A percentile compares a stretch with the other conserved stretches of the same genome.
Conservation (phyloP, 2,888 invertebrate species). For the Drosophila prolongata region DNA sequence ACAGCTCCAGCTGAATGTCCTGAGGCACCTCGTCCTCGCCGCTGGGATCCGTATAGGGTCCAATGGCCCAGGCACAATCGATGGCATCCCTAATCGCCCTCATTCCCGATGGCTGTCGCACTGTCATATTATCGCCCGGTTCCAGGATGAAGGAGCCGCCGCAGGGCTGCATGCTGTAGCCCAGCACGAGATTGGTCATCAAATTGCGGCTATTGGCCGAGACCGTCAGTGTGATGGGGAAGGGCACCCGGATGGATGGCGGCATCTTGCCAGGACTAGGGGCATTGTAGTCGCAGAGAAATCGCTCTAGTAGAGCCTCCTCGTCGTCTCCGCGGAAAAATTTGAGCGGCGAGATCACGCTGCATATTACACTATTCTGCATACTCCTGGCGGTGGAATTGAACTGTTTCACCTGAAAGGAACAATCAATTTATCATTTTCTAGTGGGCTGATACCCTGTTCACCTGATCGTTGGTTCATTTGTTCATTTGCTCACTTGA, state of each 20-base stretch:
- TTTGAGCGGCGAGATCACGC: slow-evolving; percentile 61
- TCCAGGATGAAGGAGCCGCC: slow-evolving; percentile 87
- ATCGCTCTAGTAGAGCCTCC: slow-evolving; percentile 46
- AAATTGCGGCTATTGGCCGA: slow-evolving; percentile 60
- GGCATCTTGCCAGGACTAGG: slow-evolving; percentile 1
- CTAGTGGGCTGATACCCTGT: too few relatives aligned
- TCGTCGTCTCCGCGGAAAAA: slow-evolving; percentile 43
- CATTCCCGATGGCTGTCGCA: slow-evolving; percentile 78
- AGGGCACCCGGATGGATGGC: slow-evolving; percentile 68
- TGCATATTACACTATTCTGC: slow-evolving; percentile 32
- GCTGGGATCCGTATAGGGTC: slow-evolving; percentile 56
- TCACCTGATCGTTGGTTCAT: too few relatives aligned
- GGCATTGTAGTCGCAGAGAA: slow-evolving; percentile 60
- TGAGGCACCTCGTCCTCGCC: slow-evolving; percentile 53
- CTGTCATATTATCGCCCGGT: slow-evolving; percentile 77
- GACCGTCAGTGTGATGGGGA: slow-evolving; percentile 62
- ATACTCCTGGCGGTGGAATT: slow-evolving; percentile 34
- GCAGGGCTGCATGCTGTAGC: slow-evolving; percentile 88
- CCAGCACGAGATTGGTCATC: slow-evolving; percentile 81
- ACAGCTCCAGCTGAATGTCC: slow-evolving; percentile 84
- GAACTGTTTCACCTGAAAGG: slow-evolving; percentile 43
- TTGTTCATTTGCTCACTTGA: too few relatives aligned
- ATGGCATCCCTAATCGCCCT: slow-evolving; percentile 78
- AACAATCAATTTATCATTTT: background rate
- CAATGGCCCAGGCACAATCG: slow-evolving; percentile 91